These are phyloP conservation scores for Harpagifer antarcticus DNA, from an alignment of 2,797 vertebrate genomes.

Conservation along the genomic window DNA sequence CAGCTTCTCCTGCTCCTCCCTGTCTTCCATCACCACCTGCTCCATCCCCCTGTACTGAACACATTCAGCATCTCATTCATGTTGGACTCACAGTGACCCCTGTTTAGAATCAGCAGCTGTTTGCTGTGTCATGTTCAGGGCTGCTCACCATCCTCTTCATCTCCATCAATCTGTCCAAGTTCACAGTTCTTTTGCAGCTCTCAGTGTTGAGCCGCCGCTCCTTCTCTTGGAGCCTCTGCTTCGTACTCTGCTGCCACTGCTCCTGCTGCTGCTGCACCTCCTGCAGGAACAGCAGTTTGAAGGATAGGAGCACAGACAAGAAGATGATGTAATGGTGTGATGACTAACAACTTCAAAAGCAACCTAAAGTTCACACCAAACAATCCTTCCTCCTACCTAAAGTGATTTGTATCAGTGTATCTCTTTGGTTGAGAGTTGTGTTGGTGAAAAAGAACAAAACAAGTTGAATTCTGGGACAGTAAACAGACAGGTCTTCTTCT, in stretches of 20 bases:
- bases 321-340: background rate
- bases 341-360: too few relatives aligned
- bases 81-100: background rate
- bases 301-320: background rate
- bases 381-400: too few relatives aligned
- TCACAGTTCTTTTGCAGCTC: conserved; percentile 79
- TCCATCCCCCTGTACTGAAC: conserved; percentile 87
- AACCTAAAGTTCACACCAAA: too few relatives aligned
- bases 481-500: too few relatives aligned
- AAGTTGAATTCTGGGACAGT: too few relatives aligned
- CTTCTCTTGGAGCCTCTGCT: conserved; percentile 80
- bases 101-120: background rate
- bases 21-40: conserved; percentile 88
- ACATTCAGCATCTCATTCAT: conserved; percentile 8
- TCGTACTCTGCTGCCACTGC: conserved; percentile 38
- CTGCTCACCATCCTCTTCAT: conserved; percentile 85
- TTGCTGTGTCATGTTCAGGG: background rate
- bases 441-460: too few relatives aligned
- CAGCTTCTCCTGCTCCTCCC: conserved; percentile 84
- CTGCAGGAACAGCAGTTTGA: conserved; percentile 61
- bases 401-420: too few relatives aligned
- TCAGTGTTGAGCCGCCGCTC: conserved; percentile 83
- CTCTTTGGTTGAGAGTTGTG: too few relatives aligned
- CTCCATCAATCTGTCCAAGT: conserved; percentile 83
- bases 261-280: conserved; percentile 50